phyloP scores from a whole-genome alignment of 1,140 invertebrate species.

The Dufourea novaeangliae region DNA sequence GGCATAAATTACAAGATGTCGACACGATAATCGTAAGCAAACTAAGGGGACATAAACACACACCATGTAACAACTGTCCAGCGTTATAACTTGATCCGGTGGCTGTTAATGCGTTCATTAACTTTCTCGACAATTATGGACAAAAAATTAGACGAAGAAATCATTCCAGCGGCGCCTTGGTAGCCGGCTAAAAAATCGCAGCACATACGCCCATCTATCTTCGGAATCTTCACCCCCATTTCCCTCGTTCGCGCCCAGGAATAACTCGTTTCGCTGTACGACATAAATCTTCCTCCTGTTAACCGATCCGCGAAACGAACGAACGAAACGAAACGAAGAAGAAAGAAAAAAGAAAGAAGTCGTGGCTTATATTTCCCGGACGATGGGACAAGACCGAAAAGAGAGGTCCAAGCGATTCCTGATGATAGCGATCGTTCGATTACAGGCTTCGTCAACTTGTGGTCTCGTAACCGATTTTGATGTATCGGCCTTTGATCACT shows the following conservation, averaged over 20 bases:
- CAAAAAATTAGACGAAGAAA: constrained; percentile 1
- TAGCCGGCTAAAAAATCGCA: neutral
- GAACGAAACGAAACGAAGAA: no score
- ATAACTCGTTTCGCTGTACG: constrained; percentile 28
- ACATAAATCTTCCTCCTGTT: constrained; percentile 35
- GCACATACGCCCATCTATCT: constrained; percentile 19
- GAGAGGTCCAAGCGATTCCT: neutral
- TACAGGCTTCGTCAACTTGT: constrained; percentile 14
- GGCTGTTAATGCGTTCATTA: neutral
- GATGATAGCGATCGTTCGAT: constrained; percentile 28
- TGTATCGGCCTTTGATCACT: neutral
- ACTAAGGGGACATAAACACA: neutral
- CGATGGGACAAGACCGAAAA: constrained; percentile 2
- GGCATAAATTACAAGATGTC: neutral
- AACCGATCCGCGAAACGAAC: neutral
- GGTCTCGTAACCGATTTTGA: neutral
- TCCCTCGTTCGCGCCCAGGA: neutral
- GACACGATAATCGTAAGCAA: neutral
- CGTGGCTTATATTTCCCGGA: constrained; percentile 13
- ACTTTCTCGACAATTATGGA: neutral
- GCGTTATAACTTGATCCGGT: neutral
- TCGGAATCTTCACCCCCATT: constrained; percentile 26
- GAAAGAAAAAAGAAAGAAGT: neutral
- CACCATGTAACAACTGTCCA: no score
- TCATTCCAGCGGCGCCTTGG: neutral